phyloP scores from a whole-genome alignment of 2,797 vertebrate genomes.

The Ptychadena robeensis region DNA sequence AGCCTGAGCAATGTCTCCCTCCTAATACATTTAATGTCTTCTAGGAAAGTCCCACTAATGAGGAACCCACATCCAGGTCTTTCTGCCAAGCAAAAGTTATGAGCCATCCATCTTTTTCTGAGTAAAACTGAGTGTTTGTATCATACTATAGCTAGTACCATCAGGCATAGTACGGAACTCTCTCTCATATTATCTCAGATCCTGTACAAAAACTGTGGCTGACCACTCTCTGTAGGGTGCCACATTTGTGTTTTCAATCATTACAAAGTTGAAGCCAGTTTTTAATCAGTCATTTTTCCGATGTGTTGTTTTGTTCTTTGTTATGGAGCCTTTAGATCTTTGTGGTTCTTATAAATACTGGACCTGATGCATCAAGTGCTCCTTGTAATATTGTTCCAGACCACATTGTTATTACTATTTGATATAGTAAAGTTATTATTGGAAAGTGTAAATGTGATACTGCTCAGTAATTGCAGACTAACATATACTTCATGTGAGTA shows the following conservation, averaged over 20 bases:
- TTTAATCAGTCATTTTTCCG: not conserved
- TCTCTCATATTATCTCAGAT: not conserved
- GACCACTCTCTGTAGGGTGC: not conserved
- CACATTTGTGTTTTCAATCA: not conserved
- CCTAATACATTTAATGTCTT: slow-evolving; percentile 39
- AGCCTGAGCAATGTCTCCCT: slow-evolving; percentile 3
- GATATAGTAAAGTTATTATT: not conserved
- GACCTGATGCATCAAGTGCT: too few relatives aligned
- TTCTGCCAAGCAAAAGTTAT: slow-evolving; percentile 41
- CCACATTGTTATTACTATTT: not conserved
- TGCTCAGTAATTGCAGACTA: too few relatives aligned
- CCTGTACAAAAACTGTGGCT: not conserved
- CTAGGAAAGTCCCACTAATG: slow-evolving; percentile 39
- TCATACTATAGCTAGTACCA: slow-evolving; percentile 9
- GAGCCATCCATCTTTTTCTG: slow-evolving; percentile 1
- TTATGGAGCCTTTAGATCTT: too few relatives aligned
- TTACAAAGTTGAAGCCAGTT: not conserved
- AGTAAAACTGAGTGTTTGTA: slow-evolving; percentile 14
- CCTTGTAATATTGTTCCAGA: not conserved
- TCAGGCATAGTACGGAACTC: not conserved
- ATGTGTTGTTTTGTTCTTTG: too few relatives aligned
- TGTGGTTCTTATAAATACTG: too few relatives aligned
- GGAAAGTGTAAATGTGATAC: not conserved
- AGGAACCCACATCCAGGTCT: slow-evolving; percentile 43
- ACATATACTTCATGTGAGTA: too few relatives aligned